Percentiles rank a stretch among this genome's conserved stretches.
Evolutionary conservation across 2,113 vertebrate genomes (phyloP).

Genomic region (Saguinus imperator): DNA sequence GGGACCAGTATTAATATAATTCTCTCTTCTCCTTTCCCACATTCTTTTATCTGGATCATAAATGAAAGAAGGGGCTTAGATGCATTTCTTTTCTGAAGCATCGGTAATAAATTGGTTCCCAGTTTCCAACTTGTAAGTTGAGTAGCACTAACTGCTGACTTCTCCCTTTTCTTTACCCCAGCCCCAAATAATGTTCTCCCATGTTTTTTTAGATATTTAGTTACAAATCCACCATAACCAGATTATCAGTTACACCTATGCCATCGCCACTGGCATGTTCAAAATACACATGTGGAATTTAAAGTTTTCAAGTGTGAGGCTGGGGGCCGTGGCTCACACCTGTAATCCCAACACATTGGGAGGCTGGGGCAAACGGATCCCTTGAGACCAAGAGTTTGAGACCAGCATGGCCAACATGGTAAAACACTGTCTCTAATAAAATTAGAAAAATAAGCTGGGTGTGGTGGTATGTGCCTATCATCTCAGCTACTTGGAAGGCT

Average conservation of each 20-base stretch:
- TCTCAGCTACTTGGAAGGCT: too few relatives aligned
- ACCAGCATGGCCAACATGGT: too few relatives aligned
- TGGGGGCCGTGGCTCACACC: too few relatives aligned
- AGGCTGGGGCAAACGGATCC: too few relatives aligned
- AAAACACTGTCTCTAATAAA: too few relatives aligned
- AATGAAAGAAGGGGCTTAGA: neutral
- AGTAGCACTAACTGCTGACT: neutral
- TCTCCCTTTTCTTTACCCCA: neutral
- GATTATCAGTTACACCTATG: neutral
- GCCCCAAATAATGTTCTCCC: neutral
- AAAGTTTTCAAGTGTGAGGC: too few relatives aligned
- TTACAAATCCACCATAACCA: neutral
- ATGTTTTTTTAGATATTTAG: neutral
- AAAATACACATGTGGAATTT: slow-evolving; percentile 36
- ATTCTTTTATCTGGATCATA: slow-evolving; percentile 41
- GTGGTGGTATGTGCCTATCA: too few relatives aligned
- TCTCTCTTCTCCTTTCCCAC: neutral
- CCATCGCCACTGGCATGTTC: neutral
- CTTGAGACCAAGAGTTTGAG: too few relatives aligned
- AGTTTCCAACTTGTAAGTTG: slow-evolving; percentile 38
- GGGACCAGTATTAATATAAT: neutral
- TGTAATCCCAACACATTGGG: too few relatives aligned
- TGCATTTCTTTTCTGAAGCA: slow-evolving; percentile 13
- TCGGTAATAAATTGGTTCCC: slow-evolving; percentile 33
- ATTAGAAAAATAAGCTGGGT: too few relatives aligned